These are phyloP conservation scores for Cavia porcellus DNA, from an alignment of 2,113 vertebrate genomes.

Conservation along the genomic window DNA sequence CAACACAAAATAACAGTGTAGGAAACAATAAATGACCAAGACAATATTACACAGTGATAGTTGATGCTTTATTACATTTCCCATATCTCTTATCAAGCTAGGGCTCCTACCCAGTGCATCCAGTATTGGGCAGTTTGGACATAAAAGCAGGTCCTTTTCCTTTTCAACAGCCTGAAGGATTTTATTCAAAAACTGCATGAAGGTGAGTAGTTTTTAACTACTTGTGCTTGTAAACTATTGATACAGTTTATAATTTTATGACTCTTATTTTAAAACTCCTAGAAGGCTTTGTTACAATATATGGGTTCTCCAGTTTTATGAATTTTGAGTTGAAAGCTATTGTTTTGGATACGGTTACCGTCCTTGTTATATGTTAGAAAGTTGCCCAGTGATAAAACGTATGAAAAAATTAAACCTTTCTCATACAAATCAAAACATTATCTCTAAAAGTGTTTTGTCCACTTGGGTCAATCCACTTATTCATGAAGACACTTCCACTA, in stretches of 20 bases:
- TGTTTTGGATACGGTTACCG: background rate
- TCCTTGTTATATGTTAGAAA: constrained; percentile 16
- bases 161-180: background rate
- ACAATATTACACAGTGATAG: background rate
- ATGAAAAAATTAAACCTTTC: constrained; percentile 33
- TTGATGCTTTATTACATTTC: background rate
- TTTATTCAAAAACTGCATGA: background rate
- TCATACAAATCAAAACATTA: background rate
- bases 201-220: background rate
- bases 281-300: background rate
- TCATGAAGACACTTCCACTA: background rate
- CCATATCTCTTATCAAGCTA: background rate
- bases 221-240: background rate
- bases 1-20: background rate
- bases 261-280: background rate
- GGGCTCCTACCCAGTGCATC: background rate
- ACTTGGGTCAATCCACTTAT: background rate
- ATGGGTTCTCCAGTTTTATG: background rate
- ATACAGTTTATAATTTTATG: background rate
- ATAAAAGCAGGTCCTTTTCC: background rate
- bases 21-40: background rate
- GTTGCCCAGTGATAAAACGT: background rate
- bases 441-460: background rate
- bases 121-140: background rate
- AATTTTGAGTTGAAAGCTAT: background rate